Conservation (phyloP, 2,113 vertebrate species). For the Bucco capensis region DNA sequence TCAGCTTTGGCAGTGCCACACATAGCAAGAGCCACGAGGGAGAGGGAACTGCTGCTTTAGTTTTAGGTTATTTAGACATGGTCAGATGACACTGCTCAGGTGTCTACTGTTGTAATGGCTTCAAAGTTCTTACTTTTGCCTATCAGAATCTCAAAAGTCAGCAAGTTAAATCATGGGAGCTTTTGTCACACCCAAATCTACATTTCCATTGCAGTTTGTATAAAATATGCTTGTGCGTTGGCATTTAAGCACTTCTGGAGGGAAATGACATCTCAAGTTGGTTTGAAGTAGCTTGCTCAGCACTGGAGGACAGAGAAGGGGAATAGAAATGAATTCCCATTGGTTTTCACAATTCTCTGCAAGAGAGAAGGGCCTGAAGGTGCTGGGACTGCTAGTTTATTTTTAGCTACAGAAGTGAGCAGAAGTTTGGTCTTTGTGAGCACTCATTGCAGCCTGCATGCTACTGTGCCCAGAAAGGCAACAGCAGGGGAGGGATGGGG, state of each 20-base stretch:
- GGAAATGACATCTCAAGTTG: not conserved
- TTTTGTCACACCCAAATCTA: not conserved
- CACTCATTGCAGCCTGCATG: not conserved
- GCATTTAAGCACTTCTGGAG: not conserved
- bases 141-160: not conserved
- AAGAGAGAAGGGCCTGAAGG: not conserved
- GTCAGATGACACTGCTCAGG: not conserved
- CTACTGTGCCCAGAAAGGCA: not conserved
- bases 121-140: not conserved
- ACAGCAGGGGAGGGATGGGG: not conserved
- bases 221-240: not conserved
- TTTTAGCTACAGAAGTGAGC: not conserved
- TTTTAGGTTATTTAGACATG: not conserved
- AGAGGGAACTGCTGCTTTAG: not conserved
- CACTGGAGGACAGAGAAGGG: not conserved
- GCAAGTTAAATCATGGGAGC: not conserved
- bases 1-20: not conserved
- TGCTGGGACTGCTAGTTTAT: not conserved
- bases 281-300: slow-evolving; percentile 14
- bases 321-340: not conserved
- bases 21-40: not conserved
- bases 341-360: not conserved
- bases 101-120: not conserved
- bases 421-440: not conserved
- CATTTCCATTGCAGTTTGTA: not conserved